These are phyloP conservation scores for Cardinalis cardinalis DNA, from an alignment of 2,113 vertebrate genomes.

Conservation along the genomic window DNA sequence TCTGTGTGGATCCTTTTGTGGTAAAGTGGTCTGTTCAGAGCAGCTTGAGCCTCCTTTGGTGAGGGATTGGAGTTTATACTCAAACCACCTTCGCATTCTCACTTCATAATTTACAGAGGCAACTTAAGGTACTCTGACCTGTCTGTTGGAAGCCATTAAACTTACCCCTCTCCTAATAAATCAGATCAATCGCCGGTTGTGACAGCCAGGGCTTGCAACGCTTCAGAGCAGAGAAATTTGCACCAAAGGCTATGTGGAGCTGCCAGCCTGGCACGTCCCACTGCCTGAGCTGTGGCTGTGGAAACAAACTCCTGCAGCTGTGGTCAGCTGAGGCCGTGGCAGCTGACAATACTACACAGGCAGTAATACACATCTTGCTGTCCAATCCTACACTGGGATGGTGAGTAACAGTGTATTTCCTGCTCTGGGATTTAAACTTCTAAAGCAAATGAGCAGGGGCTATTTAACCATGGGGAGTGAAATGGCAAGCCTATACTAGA, in stretches of 20 bases:
- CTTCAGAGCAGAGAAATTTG: not conserved
- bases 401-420: not conserved
- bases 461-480: not conserved
- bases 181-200: not conserved
- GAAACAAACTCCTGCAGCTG: not conserved
- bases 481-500: not conserved
- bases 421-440: not conserved
- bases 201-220: not conserved
- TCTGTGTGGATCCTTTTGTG: not conserved
- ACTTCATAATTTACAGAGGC: not conserved
- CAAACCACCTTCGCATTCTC: not conserved
- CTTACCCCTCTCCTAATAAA: not conserved
- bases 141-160: not conserved
- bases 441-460: not conserved
- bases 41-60: not conserved
- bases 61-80: not conserved
- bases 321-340: not conserved
- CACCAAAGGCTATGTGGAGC: not conserved
- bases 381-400: not conserved
- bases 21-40: not conserved
- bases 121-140: not conserved
- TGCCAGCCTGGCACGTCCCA: not conserved
- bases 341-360: too few relatives aligned
- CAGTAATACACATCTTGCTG: not conserved
- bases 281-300: not conserved